These are phyloP conservation scores for Gambusia yucatana DNA, from an alignment of 2,797 vertebrate genomes.

Conservation along the genomic window DNA sequence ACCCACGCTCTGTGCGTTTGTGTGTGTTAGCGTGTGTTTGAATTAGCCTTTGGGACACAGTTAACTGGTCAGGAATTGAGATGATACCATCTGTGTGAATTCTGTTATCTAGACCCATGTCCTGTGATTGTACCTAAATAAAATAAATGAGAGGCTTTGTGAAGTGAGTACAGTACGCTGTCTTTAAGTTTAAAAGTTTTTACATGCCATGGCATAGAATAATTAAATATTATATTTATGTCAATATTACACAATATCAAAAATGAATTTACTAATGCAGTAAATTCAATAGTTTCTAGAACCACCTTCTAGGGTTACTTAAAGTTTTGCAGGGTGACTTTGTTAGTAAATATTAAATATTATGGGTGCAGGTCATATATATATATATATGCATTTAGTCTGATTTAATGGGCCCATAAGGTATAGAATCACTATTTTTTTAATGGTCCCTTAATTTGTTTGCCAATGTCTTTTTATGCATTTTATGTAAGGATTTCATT, in stretches of 20 bases:
- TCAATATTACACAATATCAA: background rate
- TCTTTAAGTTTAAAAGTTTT: background rate
- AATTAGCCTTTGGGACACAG: constrained; percentile 3
- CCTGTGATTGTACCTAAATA: constrained; percentile 6
- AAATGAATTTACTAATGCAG: background rate
- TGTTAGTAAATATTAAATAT: background rate
- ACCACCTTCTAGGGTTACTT: background rate
- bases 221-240: background rate
- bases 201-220: background rate
- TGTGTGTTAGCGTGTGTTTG: constrained; percentile 2
- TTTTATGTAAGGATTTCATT: background rate
- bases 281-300: background rate
- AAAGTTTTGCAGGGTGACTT: background rate
- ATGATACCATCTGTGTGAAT: constrained; percentile 35
- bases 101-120: constrained; percentile 26
- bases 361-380: background rate
- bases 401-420: background rate
- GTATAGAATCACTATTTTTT: too few species aligned
- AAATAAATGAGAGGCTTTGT: background rate
- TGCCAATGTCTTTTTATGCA: too few species aligned
- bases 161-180: background rate
- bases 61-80: constrained; percentile 29
- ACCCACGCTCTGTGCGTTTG: background rate
- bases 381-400: background rate
- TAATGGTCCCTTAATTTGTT: too few species aligned